Percentiles rank a stretch among this genome's conserved stretches.
These are phyloP conservation scores for Trichogramma pretiosum DNA, from an alignment of 1,140 invertebrate genomes.

Conservation along the genomic window DNA sequence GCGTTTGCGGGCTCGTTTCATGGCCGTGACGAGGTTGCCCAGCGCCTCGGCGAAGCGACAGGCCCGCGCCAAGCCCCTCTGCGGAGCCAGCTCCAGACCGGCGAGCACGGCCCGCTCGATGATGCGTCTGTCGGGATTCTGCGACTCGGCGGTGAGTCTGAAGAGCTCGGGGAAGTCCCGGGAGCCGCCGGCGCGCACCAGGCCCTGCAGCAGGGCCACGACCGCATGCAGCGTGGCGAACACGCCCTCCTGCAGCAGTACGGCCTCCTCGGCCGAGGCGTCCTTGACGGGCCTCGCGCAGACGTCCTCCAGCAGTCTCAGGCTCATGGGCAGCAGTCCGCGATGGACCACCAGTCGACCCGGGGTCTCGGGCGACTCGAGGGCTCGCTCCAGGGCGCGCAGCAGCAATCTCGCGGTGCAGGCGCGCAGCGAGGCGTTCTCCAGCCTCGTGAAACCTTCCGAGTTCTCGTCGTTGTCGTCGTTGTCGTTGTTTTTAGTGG, in stretches of 20 bases:
- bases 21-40: slow-evolving; percentile 47
- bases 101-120: slow-evolving; percentile 50
- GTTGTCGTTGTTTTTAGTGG: too few species aligned
- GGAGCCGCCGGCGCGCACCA: slow-evolving; percentile 22
- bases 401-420: slow-evolving; percentile 52
- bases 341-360: slow-evolving; percentile 53
- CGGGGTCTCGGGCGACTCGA: slow-evolving; percentile 50
- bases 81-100: slow-evolving; percentile 46
- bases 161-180: slow-evolving; percentile 53
- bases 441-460: slow-evolving; percentile 23
- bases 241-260: slow-evolving; percentile 50
- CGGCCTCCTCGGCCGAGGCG: slow-evolving; percentile 32
- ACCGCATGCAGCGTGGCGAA: slow-evolving; percentile 54
- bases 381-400: slow-evolving; percentile 49
- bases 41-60: slow-evolving; percentile 52
- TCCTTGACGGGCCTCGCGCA: slow-evolving; percentile 29
- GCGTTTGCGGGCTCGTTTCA: slow-evolving; percentile 51
- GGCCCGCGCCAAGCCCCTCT: slow-evolving; percentile 39
- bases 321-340: slow-evolving; percentile 53
- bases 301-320: slow-evolving; percentile 52
- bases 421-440: slow-evolving; percentile 47
- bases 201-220: slow-evolving; percentile 51
- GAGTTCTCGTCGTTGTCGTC: too few species aligned
- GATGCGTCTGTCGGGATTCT: slow-evolving; percentile 50
- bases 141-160: slow-evolving; percentile 51